Conservation (phyloP, 2,888 invertebrate genomes). For the Lampropteryx suffumata region DNA sequence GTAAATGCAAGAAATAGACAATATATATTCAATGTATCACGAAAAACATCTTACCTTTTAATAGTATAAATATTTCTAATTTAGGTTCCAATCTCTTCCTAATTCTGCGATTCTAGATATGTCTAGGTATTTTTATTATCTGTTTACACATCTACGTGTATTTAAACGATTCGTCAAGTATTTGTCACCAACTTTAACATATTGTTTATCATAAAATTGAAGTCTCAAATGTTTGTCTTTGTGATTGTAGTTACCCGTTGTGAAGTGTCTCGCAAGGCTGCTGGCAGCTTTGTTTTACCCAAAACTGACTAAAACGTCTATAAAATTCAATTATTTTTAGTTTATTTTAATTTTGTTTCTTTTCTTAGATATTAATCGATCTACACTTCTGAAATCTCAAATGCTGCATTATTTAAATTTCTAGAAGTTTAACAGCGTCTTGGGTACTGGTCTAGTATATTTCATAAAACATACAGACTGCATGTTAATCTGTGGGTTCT, state of each 20-base stretch:
- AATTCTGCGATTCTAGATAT: neutral
- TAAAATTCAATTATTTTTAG: slow-evolving; percentile 8
- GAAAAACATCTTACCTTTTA: too few relatives aligned
- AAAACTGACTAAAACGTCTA: slow-evolving; percentile 9
- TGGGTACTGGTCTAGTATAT: neutral
- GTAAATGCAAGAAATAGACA: too few relatives aligned
- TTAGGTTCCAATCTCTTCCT: too few relatives aligned
- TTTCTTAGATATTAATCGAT: neutral
- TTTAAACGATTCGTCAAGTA: neutral
- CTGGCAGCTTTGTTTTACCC: slow-evolving; percentile 29
- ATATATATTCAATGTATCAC: too few relatives aligned
- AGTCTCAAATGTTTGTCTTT: neutral
- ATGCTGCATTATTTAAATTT: too few relatives aligned
- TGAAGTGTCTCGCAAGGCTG: slow-evolving; percentile 23
- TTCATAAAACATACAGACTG: neutral
- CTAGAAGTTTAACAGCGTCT: neutral
- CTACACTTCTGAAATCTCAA: too few relatives aligned
- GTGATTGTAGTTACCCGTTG: slow-evolving; percentile 20
- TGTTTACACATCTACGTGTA: neutral
- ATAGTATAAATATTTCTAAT: too few relatives aligned
- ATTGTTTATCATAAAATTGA: neutral
- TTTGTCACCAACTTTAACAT: neutral
- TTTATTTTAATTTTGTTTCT: slow-evolving; percentile 7
- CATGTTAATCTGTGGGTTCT: slow-evolving; percentile 10
- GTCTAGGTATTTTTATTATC: neutral